Evolutionary conservation across 2,888 invertebrate genomes (phyloP), one percentile per base, ranked within the genome.

Genomic region (Serrognathus titanus): DNA sequence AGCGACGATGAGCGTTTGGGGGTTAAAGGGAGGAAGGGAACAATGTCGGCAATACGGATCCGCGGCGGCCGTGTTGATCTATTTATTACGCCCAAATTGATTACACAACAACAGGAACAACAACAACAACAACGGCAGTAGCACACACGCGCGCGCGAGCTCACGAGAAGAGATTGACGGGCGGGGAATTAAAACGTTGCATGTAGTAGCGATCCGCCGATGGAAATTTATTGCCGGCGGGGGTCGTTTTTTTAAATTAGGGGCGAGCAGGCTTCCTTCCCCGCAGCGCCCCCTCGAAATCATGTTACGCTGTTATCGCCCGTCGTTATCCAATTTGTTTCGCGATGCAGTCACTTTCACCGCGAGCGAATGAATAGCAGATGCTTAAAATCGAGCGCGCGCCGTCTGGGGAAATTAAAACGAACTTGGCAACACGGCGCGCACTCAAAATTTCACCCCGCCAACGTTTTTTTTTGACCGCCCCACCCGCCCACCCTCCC

Each of bases 81-180:
- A 58, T 60, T 60, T 60, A 60, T 60, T 60, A 60, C 57, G 55
- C 55, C 43, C 55, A 55, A 60, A 60, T 60, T 60, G 60, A 57
- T 41, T 31, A 49, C 54, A 46, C 51, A 49, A 53, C 50, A 53
- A 51, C 53, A 31, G 7, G 6, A 31, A 7, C 24, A 24, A 50
- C 48, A 31, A 31, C 24, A 31, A 7, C 24, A 24, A 50, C 48
- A 31, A 31, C 24, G 7, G 3, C 6, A 7, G 24, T n/a, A n/a
- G n/a, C n/a, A n/a, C 24, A 7, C 24, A 6, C 24, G 24, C 24
- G 24, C 24, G 7, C 24, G 6, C 1, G 5, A 4, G 24, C 6
- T 6, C 3, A 5, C 6, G 45, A 45, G 51, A 48, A 48, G 36
- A 57, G 60, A 60, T 60, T 60, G 60, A 60, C 60, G 55, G 53